phyloP scores from a whole-genome alignment of 2,888 invertebrate species.

The Amphimallon solstitiale region DNA sequence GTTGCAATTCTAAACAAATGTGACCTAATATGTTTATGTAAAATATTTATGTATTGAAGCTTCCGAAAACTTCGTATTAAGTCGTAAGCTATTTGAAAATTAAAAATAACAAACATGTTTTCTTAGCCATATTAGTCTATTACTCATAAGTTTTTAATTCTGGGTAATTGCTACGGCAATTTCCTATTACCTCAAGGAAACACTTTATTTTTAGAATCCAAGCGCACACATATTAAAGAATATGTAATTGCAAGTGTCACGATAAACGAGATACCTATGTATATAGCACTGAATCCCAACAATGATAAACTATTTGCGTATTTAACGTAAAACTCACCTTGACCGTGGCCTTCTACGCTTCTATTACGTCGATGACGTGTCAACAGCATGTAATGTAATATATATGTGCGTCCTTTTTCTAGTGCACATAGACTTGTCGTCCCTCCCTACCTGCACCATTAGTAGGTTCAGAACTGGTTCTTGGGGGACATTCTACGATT shows the following conservation, averaged over 20 bases:
- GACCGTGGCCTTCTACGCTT: constrained; percentile 27
- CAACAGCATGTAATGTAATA: too few relatives aligned
- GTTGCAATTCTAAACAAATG: too few relatives aligned
- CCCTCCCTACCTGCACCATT: not conserved
- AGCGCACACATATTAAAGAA: constrained; percentile 5
- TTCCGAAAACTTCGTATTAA: too few relatives aligned
- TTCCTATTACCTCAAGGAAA: not conserved
- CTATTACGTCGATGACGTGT: constrained; percentile 17
- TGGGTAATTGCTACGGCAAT: too few relatives aligned
- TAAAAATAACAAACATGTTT: too few relatives aligned
- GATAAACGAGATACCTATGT: not conserved
- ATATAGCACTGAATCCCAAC: not conserved
- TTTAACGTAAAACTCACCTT: constrained; percentile 34
- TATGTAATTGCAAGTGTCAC: constrained; percentile 9
- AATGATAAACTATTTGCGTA: constrained; percentile 33
- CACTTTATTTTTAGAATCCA: not conserved
- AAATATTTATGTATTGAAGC: too few relatives aligned
- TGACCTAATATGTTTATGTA: too few relatives aligned
- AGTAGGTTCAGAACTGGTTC: constrained; percentile 11
- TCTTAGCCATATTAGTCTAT: too few relatives aligned
- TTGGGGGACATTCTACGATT: not conserved
- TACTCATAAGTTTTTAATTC: too few relatives aligned
- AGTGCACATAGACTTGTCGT: not conserved
- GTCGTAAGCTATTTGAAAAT: too few relatives aligned
- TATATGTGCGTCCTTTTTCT: not conserved